Percentiles rank a stretch among this genome's conserved stretches.
These are phyloP conservation scores for Andinoacara biseriatus DNA, from an alignment of 2,113 vertebrate genomes.

Conservation along the genomic window DNA sequence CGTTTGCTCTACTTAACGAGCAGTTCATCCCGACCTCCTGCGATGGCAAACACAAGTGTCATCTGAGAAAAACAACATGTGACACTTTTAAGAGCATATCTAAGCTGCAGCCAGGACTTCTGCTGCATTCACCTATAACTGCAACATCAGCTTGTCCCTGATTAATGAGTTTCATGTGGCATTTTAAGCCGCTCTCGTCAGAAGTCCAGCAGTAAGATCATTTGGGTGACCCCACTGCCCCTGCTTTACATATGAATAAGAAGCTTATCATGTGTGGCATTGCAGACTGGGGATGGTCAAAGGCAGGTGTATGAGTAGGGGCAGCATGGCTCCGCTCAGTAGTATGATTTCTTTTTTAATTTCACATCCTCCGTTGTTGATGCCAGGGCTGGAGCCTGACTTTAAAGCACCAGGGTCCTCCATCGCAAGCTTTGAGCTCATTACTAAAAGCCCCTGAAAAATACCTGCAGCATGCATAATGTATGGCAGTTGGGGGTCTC, in stretches of 20 bases:
- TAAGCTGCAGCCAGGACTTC: slow-evolving; percentile 70
- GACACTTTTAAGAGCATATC: slow-evolving; percentile 64
- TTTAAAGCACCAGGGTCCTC: slow-evolving; percentile 55
- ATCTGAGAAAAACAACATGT: slow-evolving; percentile 49
- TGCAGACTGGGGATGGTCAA: slow-evolving; percentile 51
- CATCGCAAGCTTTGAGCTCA: slow-evolving; percentile 70
- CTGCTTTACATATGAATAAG: slow-evolving; percentile 76
- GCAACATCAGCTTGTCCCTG: slow-evolving; percentile 58
- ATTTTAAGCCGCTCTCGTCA: slow-evolving; percentile 64
- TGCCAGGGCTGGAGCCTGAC: slow-evolving; percentile 62
- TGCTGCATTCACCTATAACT: slow-evolving; percentile 48
- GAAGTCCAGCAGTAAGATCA: slow-evolving; percentile 65
- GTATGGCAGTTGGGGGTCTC: slow-evolving; percentile 66
- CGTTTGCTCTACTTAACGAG: background rate
- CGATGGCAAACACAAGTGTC: slow-evolving; percentile 4
- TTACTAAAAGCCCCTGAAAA: slow-evolving; percentile 68
- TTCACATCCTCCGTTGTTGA: slow-evolving; percentile 40
- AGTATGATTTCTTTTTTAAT: slow-evolving; percentile 48
- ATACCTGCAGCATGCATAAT: slow-evolving; percentile 76
- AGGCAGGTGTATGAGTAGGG: slow-evolving; percentile 9
- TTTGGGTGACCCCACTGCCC: slow-evolving; percentile 39
- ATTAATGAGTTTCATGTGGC: slow-evolving; percentile 75
- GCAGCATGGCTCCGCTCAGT: slow-evolving; percentile 46
- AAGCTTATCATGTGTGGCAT: slow-evolving; percentile 65
- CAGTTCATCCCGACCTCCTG: slow-evolving; percentile 20